Base-by-base conservation (phyloP, 2,888 invertebrate genomes). In the Campaea margaritaria region DNA sequence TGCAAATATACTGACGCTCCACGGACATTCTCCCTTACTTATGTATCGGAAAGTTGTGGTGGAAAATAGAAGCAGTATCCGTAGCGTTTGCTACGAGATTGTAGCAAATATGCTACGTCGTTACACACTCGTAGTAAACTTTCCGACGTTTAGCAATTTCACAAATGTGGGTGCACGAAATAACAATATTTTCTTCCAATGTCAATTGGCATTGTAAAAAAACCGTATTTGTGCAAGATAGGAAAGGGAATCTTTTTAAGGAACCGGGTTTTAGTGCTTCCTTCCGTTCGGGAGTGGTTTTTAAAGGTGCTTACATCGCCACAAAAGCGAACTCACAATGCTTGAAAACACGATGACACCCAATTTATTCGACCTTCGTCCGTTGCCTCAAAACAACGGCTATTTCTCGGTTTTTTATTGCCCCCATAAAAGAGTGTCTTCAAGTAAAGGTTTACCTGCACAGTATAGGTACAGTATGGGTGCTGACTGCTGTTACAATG, bases 321-420 rank as follows among this genome's bases (percentile, higher is more conserved):
- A 60, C 60, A 55, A 60, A 31, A 52, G 41, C 12, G 34, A 38
- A 7, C 42, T 7, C 45, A 46, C 45, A 42, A 39, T 34, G 42
- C 4, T 31, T 39, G 43, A 21, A 58, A 62, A 47, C 44, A 49
- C 63, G 62, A 63, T 68, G 68, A 64, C 68, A 65, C 42, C 61
- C 54, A 65, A 67, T 67, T 67, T 69, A 67, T 67, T 64, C 59
- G 57, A 67, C 59, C 68, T 58, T 48, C 50, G 50, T 54, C 57
- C 56, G 38, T 45, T 38, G 49, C 59, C 64, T 55, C 67, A 67
- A 69, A 65, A 65, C 69, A 65, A 59, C 65, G 48, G 62, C 49
- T 51, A 39, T 50, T 67, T 65, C 55, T 58, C 61, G 41, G 58
- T 43, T 53, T 54, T 68, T 69, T 67, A 69, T 64, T 50, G 55